Conservation (phyloP, 1,140 invertebrate species). For the Listronotus oregonensis region DNA sequence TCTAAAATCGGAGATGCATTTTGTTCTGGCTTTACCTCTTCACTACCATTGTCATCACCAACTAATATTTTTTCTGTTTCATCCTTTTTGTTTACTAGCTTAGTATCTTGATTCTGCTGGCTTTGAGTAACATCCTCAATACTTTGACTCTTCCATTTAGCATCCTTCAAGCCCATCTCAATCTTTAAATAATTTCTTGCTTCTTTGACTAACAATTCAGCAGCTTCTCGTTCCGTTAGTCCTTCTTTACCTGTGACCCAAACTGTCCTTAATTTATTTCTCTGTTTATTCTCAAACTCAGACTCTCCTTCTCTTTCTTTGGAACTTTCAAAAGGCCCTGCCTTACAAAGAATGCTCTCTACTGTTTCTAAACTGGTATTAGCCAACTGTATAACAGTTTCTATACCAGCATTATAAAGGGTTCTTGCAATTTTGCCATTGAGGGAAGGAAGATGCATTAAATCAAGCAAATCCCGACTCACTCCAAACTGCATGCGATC, state of each 20-base stretch:
- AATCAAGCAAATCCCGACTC: constrained; percentile 87
- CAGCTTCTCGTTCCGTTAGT: constrained; percentile 82
- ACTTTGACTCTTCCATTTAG: constrained; percentile 59
- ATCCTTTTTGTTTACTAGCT: not conserved
- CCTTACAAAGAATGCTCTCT: constrained; percentile 77
- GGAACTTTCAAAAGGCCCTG: constrained; percentile 82
- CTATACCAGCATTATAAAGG: constrained; percentile 84
- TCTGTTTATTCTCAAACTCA: constrained; percentile 67
- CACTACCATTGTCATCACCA: not conserved
- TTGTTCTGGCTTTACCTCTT: not conserved
- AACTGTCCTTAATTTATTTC: constrained; percentile 71
- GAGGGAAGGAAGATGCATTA: constrained; percentile 83
- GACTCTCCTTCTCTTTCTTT: constrained; percentile 75
- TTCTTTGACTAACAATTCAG: constrained; percentile 77
- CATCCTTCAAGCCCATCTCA: constrained; percentile 65
- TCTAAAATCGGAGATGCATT: not conserved
- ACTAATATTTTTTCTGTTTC: not conserved
- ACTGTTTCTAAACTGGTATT: constrained; percentile 69
- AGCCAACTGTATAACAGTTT: constrained; percentile 78
- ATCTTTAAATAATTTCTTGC: constrained; percentile 72
- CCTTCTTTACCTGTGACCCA: constrained; percentile 84
- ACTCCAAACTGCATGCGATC: constrained; percentile 93
- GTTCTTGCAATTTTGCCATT: constrained; percentile 85
- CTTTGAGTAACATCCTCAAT: not conserved
- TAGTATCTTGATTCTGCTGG: not conserved